phyloP scores from a whole-genome alignment of 1,140 invertebrate species.

The Drosophila bipectinata region DNA sequence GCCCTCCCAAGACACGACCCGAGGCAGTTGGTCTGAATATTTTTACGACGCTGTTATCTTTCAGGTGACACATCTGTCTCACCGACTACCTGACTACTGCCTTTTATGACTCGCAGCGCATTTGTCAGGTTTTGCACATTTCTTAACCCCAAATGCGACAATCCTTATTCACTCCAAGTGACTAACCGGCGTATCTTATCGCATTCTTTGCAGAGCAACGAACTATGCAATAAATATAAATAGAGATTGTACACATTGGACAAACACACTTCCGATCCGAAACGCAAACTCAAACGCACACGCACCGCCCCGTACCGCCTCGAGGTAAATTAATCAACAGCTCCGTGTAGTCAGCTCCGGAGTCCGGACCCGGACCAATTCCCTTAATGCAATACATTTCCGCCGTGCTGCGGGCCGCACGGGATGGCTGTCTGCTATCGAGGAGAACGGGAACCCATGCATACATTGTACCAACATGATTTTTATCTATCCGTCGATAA shows the following conservation, averaged over 20 bases:
- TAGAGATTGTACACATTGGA: slow-evolving; percentile 45
- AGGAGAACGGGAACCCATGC: slow-evolving; percentile 30
- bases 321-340: slow-evolving; percentile 70
- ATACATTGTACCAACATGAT: slow-evolving; percentile 69
- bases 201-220: slow-evolving; percentile 23
- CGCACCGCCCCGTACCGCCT: slow-evolving; percentile 7
- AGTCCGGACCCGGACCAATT: slow-evolving; percentile 54
- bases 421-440: slow-evolving; percentile 41
- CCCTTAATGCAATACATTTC: slow-evolving; percentile 78
- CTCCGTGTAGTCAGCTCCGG: slow-evolving; percentile 5
- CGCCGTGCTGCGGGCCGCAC: slow-evolving; percentile 63
- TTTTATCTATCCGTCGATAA: slow-evolving; percentile 73
- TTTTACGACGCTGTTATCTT: slow-evolving; percentile 37
- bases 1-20: not conserved
- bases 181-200: slow-evolving; percentile 53
- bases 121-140: slow-evolving; percentile 47
- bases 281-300: slow-evolving; percentile 5
- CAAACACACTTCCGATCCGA: slow-evolving; percentile 25
- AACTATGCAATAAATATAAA: slow-evolving; percentile 50
- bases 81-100: slow-evolving; percentile 14
- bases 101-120: slow-evolving; percentile 28
- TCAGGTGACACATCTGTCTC: slow-evolving; percentile 41
- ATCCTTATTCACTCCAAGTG: slow-evolving; percentile 41
- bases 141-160: slow-evolving; percentile 25
- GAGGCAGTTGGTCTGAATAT: slow-evolving; percentile 9